Evolutionary conservation across 2,797 vertebrate species (phyloP).

Genomic region (Amblyraja radiata): DNA sequence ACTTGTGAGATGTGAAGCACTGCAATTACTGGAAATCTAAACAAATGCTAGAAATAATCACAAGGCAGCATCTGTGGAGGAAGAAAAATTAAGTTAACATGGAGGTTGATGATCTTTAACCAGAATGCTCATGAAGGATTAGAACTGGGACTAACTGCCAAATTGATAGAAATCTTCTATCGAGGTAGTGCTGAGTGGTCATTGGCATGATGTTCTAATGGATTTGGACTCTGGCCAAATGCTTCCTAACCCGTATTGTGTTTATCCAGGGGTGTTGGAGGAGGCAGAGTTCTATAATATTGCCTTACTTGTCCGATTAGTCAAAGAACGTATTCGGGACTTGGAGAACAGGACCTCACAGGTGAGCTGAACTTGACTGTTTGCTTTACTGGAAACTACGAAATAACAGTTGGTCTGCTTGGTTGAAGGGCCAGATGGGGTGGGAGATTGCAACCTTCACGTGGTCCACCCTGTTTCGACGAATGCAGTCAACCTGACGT

Average conservation of each 20-base stretch:
- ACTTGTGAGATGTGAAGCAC: no score
- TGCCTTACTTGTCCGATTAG: slow-evolving; percentile 30
- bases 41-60: no score
- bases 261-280: slow-evolving; percentile 21
- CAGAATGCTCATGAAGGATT: neutral
- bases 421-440: no score
- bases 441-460: no score
- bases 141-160: neutral
- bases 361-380: neutral
- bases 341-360: slow-evolving; percentile 32
- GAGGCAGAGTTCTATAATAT: slow-evolving; percentile 36
- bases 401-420: no score
- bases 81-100: no score
- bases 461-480: no score
- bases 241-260: neutral
- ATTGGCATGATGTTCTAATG: neutral
- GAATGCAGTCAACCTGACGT: no score
- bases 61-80: no score
- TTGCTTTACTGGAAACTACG: neutral
- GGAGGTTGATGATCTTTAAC: no score
- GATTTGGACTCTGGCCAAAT: neutral
- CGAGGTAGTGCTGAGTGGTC: neutral
- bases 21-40: no score
- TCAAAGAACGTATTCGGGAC: slow-evolving; percentile 33
- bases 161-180: neutral